Evolutionary conservation across 2,113 vertebrate species (phyloP), one percentile per base, ranked within the genome.

Genomic region (Neotragus moschatus): DNA sequence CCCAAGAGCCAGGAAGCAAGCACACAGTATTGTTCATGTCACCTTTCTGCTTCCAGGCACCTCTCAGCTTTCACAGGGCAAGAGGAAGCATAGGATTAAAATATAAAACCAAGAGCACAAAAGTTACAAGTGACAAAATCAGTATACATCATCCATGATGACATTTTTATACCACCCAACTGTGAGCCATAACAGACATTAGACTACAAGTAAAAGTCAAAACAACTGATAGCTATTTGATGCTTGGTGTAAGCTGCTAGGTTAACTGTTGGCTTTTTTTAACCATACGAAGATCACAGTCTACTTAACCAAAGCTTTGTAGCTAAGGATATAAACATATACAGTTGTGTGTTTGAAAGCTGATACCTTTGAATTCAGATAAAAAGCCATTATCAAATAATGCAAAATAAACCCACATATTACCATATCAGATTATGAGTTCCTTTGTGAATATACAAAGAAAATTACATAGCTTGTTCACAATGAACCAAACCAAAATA

Each of bases 61-160:
- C 93, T 96, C 93, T 96, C 96, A 93, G 96, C 93, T 96, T 85
- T 97, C 97, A 86, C 93, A 53, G 89, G 86, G 84, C 94, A 98
- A 97, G 10, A 96, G 97, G 95, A 98, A 98, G 96, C 97, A 97
- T 53, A 93, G 89, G 63, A 93, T 97, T 95, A 94, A 97, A 98
- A 96, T 91, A 93, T 6, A 97, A 97, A 98, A 98, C 87, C 96
- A 89, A 97, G 79, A 97, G 82, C 95, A 98, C 39, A 97, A 88
- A 96, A 82, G 66, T 97, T 97, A 98, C 86, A 88, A 0, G 19
- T 84, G 91, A 95, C 53, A 75, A 80, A 95, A 82, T 86, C 90
- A 90, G 84, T 15, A 95, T 26, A 94, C 4, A 87, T 79, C 88
- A 94, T 23, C 75, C 49, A 51, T 7, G 39, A 85, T 2, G 30